A percentile compares a stretch with the other conserved stretches of the same genome.
Conservation (phyloP, 2,797 vertebrate genomes). For the Tragelaphus oryx region DNA sequence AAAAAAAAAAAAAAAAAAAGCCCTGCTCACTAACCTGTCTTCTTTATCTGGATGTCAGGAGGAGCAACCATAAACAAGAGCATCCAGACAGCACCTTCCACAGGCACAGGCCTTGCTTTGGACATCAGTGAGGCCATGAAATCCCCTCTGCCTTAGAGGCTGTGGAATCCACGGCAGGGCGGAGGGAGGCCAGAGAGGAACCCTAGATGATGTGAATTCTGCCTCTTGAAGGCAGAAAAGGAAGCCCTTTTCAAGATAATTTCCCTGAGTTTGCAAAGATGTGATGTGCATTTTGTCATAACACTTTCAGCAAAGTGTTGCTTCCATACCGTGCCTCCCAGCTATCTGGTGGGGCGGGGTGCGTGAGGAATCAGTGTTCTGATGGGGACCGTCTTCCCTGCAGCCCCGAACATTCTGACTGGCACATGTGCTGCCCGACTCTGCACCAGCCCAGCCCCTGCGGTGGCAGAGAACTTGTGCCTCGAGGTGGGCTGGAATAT, state of each 20-base stretch:
- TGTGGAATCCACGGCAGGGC: fast-evolving
- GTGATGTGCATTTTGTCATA: fast-evolving
- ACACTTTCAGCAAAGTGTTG: fast-evolving
- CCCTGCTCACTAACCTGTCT: background rate
- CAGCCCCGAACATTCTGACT: fast-evolving
- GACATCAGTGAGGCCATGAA: background rate
- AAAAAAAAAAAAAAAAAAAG: too few relatives aligned
- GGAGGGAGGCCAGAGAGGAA: background rate
- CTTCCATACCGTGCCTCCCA: background rate
- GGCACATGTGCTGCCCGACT: background rate
- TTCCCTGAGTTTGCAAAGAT: background rate
- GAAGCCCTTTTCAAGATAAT: background rate
- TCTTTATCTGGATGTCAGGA: background rate
- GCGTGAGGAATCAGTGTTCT: background rate
- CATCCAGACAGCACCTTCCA: fast-evolving
- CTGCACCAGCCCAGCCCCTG: fast-evolving
- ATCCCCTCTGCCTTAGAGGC: too few relatives aligned
- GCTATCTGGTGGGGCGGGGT: background rate
- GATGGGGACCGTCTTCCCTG: too few relatives aligned
- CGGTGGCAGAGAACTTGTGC: background rate
- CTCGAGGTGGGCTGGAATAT: fast-evolving
- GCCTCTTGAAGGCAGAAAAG: background rate
- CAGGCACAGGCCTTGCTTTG: too few relatives aligned
- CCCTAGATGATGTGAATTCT: fast-evolving
- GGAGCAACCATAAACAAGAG: fast-evolving